Evolutionary conservation across 2,113 vertebrate genomes (phyloP).

Genomic region (Charadrius vociferus): DNA sequence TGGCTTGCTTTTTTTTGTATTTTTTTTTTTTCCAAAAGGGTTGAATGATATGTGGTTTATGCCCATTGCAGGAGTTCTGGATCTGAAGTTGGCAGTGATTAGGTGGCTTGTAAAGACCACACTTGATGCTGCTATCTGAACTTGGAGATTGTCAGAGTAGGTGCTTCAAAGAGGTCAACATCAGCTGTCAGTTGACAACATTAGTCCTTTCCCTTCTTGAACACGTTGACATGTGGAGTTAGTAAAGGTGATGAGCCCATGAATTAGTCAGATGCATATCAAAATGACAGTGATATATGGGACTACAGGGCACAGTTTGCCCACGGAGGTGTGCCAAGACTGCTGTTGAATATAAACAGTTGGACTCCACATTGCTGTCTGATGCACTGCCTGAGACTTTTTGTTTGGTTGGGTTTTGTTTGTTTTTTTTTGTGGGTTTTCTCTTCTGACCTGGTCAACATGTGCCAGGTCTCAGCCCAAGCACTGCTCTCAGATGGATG

Average conservation of each 20-base stretch:
- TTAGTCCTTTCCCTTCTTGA: neutral
- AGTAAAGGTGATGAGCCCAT: neutral
- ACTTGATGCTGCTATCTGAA: neutral
- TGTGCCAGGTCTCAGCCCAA: neutral
- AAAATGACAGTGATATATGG: neutral
- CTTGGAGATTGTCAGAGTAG: neutral
- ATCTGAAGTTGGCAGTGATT: neutral
- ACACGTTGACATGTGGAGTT: rapidly evolving
- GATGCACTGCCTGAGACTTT: neutral
- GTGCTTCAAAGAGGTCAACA: neutral
- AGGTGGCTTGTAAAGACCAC: neutral
- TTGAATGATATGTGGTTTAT: neutral
- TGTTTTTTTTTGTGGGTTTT: neutral
- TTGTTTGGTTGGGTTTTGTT: neutral
- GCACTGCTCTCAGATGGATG: neutral
- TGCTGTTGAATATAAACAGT: neutral
- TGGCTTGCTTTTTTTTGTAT: neutral
- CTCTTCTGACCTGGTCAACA: neutral
- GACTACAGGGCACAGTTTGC: too few relatives aligned
- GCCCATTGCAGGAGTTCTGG: neutral
- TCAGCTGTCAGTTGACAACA: neutral
- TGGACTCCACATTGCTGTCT: neutral
- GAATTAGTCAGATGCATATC: neutral
- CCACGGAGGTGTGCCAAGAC: neutral
- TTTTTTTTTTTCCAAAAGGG: neutral